Evolutionary conservation across 2,113 vertebrate species (phyloP).

Genomic region (Macaca nemestrina): DNA sequence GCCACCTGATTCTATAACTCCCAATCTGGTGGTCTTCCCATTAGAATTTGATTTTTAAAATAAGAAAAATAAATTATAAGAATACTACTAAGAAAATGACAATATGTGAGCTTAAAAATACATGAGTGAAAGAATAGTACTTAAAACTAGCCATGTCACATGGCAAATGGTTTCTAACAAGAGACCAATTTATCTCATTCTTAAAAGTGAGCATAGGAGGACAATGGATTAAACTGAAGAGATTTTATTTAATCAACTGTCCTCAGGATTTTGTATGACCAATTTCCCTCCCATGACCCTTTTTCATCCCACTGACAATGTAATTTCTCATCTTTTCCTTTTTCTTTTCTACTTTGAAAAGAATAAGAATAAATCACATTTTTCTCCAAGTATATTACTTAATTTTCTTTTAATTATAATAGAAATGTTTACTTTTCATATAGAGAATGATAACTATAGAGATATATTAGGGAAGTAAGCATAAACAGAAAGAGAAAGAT

Average conservation of each 20-base stretch:
- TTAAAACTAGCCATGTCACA: not conserved
- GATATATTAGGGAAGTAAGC: not conserved
- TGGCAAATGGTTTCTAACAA: not conserved
- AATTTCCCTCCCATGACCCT: not conserved
- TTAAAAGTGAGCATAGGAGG: not conserved
- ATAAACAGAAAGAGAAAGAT: not conserved
- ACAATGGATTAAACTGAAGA: not conserved
- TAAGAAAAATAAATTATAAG: not conserved
- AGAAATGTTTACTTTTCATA: not conserved
- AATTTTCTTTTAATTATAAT: not conserved
- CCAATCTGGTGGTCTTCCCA: not conserved
- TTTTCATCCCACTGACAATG: not conserved
- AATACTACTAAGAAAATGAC: not conserved
- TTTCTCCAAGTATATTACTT: not conserved
- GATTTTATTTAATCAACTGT: not conserved
- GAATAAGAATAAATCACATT: not conserved
- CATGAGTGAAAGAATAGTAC: not conserved
- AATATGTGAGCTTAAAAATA: not conserved
- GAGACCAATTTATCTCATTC: not conserved
- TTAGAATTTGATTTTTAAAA: not conserved
- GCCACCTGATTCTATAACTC: not conserved
- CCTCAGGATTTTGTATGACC: not conserved
- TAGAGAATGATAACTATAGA: not conserved
- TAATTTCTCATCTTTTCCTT: not conserved
- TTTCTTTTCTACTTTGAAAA: not conserved